These are phyloP conservation scores for Petrolisthes manimaculis DNA, from an alignment of 2,888 invertebrate species.

Conservation along the genomic window DNA sequence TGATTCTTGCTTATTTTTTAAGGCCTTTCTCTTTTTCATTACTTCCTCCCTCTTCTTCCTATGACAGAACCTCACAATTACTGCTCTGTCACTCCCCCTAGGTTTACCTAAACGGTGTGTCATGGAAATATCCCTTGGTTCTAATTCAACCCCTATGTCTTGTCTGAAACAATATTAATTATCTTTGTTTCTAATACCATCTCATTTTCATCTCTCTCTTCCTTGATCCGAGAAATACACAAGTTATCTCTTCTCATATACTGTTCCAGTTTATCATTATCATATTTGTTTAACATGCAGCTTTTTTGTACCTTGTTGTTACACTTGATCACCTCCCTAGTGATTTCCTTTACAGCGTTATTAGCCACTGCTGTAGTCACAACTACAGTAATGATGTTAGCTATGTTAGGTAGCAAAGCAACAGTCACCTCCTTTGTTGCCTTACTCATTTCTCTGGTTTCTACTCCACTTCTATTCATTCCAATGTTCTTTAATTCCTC, in stretches of 20 bases:
- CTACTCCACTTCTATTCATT: too few species aligned
- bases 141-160: too few species aligned
- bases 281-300: not conserved
- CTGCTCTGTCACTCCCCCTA: not conserved
- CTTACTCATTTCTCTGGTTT: too few species aligned
- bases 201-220: not conserved
- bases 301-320: not conserved
- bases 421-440: conserved; percentile 12
- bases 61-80: conserved; percentile 19
- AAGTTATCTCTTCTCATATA: conserved; percentile 6
- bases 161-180: not conserved
- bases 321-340: not conserved
- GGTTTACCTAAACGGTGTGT: conserved; percentile 6
- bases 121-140: not conserved
- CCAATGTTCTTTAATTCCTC: too few species aligned
- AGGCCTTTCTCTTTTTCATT: not conserved
- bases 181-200: not conserved
- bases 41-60: conserved; percentile 14
- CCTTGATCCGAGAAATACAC: not conserved
- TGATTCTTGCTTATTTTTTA: too few species aligned
- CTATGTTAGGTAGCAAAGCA: not conserved
- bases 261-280: conserved; percentile 16
- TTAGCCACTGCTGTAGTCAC: not conserved
- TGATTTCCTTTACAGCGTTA: not conserved
- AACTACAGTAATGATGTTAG: not conserved